Evolutionary conservation across 2,797 vertebrate species (phyloP).

Genomic region (Galagoides demidoff): DNA sequence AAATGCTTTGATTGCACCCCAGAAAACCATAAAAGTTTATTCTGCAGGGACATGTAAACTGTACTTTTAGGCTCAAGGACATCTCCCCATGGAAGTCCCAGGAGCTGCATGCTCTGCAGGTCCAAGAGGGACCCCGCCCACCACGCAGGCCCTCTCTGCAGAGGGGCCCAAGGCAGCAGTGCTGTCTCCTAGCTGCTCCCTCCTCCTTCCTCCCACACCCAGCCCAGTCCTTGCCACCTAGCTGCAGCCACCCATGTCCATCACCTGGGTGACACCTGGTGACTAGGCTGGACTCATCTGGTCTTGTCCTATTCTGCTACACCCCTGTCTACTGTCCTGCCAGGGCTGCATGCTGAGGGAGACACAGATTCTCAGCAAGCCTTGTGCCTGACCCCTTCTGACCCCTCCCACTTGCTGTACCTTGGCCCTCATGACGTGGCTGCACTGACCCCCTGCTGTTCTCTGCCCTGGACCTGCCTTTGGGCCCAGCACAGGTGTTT

Average conservation of each 20-base stretch:
- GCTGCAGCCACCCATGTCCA: rapidly evolving
- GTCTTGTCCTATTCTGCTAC: background rate
- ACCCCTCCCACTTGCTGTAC: background rate
- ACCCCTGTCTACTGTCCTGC: background rate
- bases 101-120: background rate
- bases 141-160: background rate
- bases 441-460: rapidly evolving
- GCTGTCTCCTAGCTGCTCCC: background rate
- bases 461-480: background rate
- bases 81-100: rapidly evolving
- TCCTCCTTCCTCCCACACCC: background rate
- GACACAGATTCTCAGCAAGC: background rate
- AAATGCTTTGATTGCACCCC: background rate
- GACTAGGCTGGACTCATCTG: rapidly evolving
- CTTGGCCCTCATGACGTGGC: background rate
- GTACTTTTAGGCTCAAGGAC: rapidly evolving
- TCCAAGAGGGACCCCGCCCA: background rate
- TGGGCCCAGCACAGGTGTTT: rapidly evolving
- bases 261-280: background rate
- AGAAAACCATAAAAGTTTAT: background rate
- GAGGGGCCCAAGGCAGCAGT: background rate
- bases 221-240: background rate
- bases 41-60: rapidly evolving
- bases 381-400: background rate
- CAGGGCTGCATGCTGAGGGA: rapidly evolving